A percentile compares a stretch with the other conserved stretches of the same genome.
phyloP scores from a whole-genome alignment of 2,113 vertebrate species.

The Odontophorus gujanensis region DNA sequence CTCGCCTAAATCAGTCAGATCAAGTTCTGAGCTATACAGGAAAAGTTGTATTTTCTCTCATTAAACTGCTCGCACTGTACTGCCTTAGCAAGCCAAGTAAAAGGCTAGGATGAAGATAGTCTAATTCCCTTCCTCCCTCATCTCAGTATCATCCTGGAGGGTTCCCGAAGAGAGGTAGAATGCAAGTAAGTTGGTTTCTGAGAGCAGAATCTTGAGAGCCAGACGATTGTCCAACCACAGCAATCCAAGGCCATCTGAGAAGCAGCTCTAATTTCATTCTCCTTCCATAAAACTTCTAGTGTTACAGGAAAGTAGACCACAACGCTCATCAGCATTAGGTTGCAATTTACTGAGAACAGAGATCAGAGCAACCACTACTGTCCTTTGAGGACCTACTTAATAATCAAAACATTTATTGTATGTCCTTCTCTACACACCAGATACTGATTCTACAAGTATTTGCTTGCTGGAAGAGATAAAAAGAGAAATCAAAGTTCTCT shows the following conservation, averaged over 20 bases:
- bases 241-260: neutral
- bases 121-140: neutral
- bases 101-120: neutral
- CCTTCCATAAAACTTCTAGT: neutral
- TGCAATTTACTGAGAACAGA: neutral
- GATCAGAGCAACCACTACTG: neutral
- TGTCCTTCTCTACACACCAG: neutral
- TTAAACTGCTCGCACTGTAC: neutral
- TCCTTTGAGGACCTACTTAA: neutral
- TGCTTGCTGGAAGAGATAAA: neutral
- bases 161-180: neutral
- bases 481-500: neutral
- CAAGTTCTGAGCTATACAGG: neutral
- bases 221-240: conserved; percentile 16
- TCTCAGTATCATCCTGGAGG: neutral
- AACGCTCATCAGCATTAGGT: neutral
- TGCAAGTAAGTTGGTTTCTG: neutral
- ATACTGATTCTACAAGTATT: neutral
- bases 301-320: neutral
- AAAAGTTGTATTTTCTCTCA: neutral
- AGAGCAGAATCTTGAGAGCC: conserved; percentile 43
- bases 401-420: neutral
- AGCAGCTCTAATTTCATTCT: neutral
- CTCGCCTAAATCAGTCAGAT: neutral
- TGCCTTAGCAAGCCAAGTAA: neutral